Evolutionary conservation across 2,113 vertebrate genomes (phyloP), one percentile per base, ranked within the genome.

Genomic region (Pheucticus melanocephalus): DNA sequence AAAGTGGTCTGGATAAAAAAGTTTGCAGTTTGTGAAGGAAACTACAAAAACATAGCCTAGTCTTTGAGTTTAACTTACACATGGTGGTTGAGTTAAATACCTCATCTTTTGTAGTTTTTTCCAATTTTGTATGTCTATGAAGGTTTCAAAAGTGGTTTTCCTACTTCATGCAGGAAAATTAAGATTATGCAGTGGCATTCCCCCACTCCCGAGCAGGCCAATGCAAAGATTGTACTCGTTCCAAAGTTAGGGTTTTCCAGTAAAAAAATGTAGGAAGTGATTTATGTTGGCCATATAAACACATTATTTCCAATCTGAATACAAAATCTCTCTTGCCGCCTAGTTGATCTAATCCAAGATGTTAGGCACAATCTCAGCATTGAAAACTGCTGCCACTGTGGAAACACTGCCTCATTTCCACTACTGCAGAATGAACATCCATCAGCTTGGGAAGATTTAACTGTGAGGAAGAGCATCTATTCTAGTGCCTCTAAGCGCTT

Each of bases 41-140:
- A 60, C 11, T 20, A 22, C 25, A 4, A 47, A 85, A 79, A 13
- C 22, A 44, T 4, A 65, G 24, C 11, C 15, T 64, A 2, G 31
- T 6, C 31, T 81, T 87, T 75, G 12, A 28, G 28, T 33, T 82
- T 54, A 63, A 54, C 23, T 91, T 90, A 12, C 33, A 11, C 7
- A 8, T 42, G 20, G 11, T 0, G 0, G 5, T 13, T 82, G 24
- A 16, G 23, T 68, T 66, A 71, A 90, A 50, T 40, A 69, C 30
- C 23, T 69, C 77, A 56, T 60, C 13, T 68, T 87, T 42, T 54
- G 7, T 39, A 79, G 16, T 30, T 42, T 37, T 72, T 73, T 71
- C 44, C 33, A 44, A 51, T 72, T 88, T 85, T 72, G 11, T 33
- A 51, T 5, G 3, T 24, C 45, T 60, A 6, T 23, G 56, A 76